Evolutionary conservation across 2,888 invertebrate genomes (phyloP).

Genomic region (Chymomyza amoena): DNA sequence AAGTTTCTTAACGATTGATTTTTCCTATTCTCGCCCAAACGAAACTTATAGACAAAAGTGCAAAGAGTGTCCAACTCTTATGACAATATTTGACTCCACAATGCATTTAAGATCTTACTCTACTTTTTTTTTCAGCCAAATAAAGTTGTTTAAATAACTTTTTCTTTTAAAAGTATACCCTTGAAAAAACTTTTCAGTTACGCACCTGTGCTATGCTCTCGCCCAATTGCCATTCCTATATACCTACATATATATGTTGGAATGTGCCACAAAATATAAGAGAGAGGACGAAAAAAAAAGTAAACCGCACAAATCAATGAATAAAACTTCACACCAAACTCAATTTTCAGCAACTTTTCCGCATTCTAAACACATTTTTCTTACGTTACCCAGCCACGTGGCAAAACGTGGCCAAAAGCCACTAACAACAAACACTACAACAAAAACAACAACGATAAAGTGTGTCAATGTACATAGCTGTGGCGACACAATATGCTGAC

Average conservation of each 20-base stretch:
- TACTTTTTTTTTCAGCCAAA: too few species aligned
- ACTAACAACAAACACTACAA: slow-evolving; percentile 15
- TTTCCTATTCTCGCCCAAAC: too few species aligned
- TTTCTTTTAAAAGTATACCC: neutral
- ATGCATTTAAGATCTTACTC: too few species aligned
- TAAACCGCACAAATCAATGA: slow-evolving; percentile 52
- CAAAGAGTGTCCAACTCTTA: too few species aligned
- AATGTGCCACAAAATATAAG: neutral
- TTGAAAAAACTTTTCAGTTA: neutral
- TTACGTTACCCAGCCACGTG: slow-evolving; percentile 36
- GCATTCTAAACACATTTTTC: slow-evolving; percentile 62
- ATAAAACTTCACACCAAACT: slow-evolving; percentile 58
- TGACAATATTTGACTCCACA: too few species aligned
- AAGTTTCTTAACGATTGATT: too few species aligned
- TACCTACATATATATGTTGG: neutral
- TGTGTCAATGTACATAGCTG: neutral
- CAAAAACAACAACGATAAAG: slow-evolving; percentile 8
- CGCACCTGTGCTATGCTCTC: neutral
- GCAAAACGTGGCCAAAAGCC: slow-evolving; percentile 30
- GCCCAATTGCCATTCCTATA: neutral
- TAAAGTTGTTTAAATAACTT: neutral
- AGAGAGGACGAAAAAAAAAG: neutral
- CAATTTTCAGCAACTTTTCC: slow-evolving; percentile 65
- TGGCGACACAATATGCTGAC: slow-evolving; percentile 54
- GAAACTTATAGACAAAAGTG: too few species aligned